Evolutionary conservation across 2,888 invertebrate species (phyloP), one percentile per base, ranked within the genome.

Genomic region (Cephus nigrinus): DNA sequence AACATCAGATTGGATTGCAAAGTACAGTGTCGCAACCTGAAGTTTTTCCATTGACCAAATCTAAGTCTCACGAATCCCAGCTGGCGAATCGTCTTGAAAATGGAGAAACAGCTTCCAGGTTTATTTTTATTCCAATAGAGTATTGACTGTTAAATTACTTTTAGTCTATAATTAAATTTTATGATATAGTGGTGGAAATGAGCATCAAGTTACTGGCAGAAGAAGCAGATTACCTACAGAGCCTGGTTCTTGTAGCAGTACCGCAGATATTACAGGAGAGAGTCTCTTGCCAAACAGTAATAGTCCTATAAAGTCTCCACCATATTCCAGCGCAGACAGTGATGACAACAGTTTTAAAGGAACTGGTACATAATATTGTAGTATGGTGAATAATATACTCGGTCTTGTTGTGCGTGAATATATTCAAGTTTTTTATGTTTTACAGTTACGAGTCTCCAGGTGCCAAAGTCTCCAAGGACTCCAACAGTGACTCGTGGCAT

Each of bases 11-110:
- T 81, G 92, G 93, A 76, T 92, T 94, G 68, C 90, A 90, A 79
- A 90, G 89, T 75, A 86, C 89, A 68, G 87, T 85, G 34, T 77
- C 85, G 68, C 88, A 87, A 82, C 86, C 90, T 77, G 91, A 92
- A 83, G 88, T 88, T 76, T 91, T 91, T 82, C 95, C 96, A 15
- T 93, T 98, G 84, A 97, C 96, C 80, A 97, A 98, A 92, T 98
- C 98, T 81, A 96, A 97, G 89, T 98, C 98, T 72, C 97, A 98
- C 92, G 98, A 98, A 92, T 97, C 97, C 23, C 97, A 98, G 91
- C 93, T 97, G 80, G 95, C 94, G 76, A 94, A 94, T 89, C 93
- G 94, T 86, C 92, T 94, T 81, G 94, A 95, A 85, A 92, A 92
- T 85, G 92, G 91, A 69, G 92, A 92, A 88, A 84, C 87, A 81